These are phyloP conservation scores for Pseudomyrmex dendroicus DNA, from an alignment of 1,140 invertebrate species.

Conservation along the genomic window DNA sequence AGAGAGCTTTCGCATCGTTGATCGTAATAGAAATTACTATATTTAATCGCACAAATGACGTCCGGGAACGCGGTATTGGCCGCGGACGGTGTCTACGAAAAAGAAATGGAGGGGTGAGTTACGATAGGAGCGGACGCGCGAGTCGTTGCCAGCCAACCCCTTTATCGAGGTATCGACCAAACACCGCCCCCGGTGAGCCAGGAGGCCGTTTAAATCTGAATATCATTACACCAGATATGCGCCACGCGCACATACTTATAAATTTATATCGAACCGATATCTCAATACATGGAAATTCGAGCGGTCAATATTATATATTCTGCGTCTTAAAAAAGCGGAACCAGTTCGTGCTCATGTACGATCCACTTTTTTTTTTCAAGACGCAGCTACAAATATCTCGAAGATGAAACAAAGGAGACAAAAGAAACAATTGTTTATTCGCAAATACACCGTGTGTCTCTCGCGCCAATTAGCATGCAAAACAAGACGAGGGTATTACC, in stretches of 20 bases:
- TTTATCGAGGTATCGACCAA: conserved; percentile 78
- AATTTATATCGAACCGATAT: conserved; percentile 27
- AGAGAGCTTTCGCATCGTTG: neutral
- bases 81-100: conserved; percentile 36
- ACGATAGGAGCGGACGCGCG: conserved; percentile 47
- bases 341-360: neutral
- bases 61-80: neutral
- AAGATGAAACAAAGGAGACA: neutral
- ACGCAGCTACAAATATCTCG: neutral
- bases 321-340: neutral
- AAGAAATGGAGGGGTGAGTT: conserved; percentile 68
- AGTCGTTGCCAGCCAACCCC: conserved; percentile 76
- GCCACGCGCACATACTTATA: conserved; percentile 14
- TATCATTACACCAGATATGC: conserved; percentile 53
- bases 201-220: conserved; percentile 66
- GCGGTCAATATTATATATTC: neutral
- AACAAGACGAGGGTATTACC: neutral
- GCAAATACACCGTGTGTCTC: neutral
- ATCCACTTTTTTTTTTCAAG: neutral
- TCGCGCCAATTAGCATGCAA: neutral
- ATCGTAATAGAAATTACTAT: conserved; percentile 32
- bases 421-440: neutral
- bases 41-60: conserved; percentile 19
- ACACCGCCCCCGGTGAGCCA: conserved; percentile 67
- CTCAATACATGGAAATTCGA: conserved; percentile 12